Base-by-base conservation (phyloP, 1,140 invertebrate species). In the Zaprionus vittiger region DNA sequence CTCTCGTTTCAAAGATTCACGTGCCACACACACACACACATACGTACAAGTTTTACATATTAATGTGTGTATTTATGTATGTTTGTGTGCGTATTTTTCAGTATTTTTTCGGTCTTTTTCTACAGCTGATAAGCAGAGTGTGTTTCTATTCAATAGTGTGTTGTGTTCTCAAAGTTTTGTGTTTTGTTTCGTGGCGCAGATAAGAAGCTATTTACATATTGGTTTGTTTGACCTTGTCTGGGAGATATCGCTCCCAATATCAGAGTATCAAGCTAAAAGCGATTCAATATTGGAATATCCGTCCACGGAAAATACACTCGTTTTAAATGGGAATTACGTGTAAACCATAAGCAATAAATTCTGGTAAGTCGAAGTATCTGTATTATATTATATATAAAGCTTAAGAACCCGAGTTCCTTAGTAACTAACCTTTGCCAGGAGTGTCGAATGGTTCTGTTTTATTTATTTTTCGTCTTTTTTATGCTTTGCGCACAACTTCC, bases 161-260 rank as follows among this genome's bases (percentile, higher is more conserved):
- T 55, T 9, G 44, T 26, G 47, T 65, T 72, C 26, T 37, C 60
- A 72, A 28, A 41, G 14, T 61, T 49, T 72, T 28, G 41, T 55
- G 47, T 55, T 62, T 47, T 61, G 26, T 62, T 70, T 64, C 28
- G 59, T 26, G 41, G 12, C 28, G 71, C 15, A 68, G 57, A 73
- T 73, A 68, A 68, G 57, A 72, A 59, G 26, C 14, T 65, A 62
- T 73, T 73, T 61, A 55, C 69, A 56, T 56, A 61, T 41, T 72
- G 54, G 11, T 41, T 37, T 71, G 67, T 59, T 59, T 75, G 34
- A 49, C 54, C 70, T 38, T 52, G 37, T 3, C 71, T 22, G 62
- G 34, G 61, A 31, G 67, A 66, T 67, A 68, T 59, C 47, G 22
- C 47, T 52, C 47, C 22, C 11, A 14, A 52, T 52, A 52, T 52